Base-by-base conservation (phyloP, 2,797 vertebrate species). In the Anguilla pacifica region DNA sequence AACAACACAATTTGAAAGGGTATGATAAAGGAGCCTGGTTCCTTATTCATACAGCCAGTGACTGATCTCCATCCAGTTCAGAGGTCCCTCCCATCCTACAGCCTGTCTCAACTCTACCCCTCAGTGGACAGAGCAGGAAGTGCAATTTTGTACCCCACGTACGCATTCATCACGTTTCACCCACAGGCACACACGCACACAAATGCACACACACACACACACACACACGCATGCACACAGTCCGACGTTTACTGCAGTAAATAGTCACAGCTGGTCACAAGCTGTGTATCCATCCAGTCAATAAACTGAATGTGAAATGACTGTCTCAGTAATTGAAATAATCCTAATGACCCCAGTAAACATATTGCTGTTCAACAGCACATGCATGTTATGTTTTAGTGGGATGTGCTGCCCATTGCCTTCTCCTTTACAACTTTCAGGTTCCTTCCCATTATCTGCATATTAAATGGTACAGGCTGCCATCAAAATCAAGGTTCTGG, bases 71-170 rank as follows among this genome's bases (percentile, higher is more conserved):
- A 51, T 84, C 53, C 28, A 51, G 46, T 5, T 82, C 43, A 82
- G 31, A 59, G 53, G 28, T 22, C 57, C 83, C 83, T 39, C 22
- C 55, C 43, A 15, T 61, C 61, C 39, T 13, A 35, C 35, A 61
- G 17, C 51, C 51, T 53, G 51, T 85, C 55, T 64, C 84, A 61
- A 53, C 46, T 81, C 79, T 81, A 74, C 86, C 53, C 49, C 86
- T 59, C 55, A 28, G 86, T 84, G 49, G 83, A 72, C 79, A 87
- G 51, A 81, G 49, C 67, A 84, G 67, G 31, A 59, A 87, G 51
- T 84, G 49, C 61, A 57, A 25, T 35, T 61, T n/a, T 9, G 22
- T 28, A 84, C 35, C 77, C 43, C 79, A 19, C 7, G 31, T 13
- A 13, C 86, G n/a, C 81, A 51, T 28, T 13, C 43, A n/a, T 81